Percentiles rank a stretch among this genome's conserved stretches.
These are phyloP conservation scores for Cheiracanthium punctorium DNA, from an alignment of 2,888 invertebrate genomes.

Conservation along the genomic window DNA sequence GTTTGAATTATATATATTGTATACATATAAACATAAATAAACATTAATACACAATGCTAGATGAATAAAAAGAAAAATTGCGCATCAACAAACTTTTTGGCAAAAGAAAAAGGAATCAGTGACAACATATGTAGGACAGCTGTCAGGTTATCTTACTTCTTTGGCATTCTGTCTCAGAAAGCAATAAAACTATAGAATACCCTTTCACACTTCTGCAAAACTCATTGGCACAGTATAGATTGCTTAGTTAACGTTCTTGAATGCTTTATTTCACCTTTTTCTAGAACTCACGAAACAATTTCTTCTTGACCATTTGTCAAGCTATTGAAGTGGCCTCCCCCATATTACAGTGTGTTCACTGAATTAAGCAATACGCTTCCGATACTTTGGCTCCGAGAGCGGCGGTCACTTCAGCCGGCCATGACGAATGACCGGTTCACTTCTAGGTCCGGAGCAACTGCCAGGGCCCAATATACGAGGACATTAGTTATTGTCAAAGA, in stretches of 20 bases:
- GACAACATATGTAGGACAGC: constrained; percentile 14
- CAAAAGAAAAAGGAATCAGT: not conserved
- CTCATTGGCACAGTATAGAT: constrained; percentile 57
- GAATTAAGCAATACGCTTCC: constrained; percentile 70
- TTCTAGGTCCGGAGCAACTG: constrained; percentile 41
- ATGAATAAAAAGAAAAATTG: constrained; percentile 36
- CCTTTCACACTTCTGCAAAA: constrained; percentile 37
- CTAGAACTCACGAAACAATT: constrained; percentile 53
- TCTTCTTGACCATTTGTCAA: constrained; percentile 70
- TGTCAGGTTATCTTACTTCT: not conserved
- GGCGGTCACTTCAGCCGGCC: constrained; percentile 62
- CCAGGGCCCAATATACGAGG: constrained; percentile 58
- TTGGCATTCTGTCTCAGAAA: not conserved
- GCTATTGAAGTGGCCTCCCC: constrained; percentile 54
- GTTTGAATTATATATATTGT: no score
- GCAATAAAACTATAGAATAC: constrained; percentile 42
- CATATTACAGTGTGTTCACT: constrained; percentile 69
- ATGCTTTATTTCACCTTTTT: constrained; percentile 64
- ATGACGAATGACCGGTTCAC: constrained; percentile 64
- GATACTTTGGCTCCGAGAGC: constrained; percentile 54
- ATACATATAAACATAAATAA: no score
- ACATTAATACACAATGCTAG: not conserved
- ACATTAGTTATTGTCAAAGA: constrained; percentile 70
- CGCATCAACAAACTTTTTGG: not conserved
- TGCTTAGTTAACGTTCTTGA: constrained; percentile 56